These are phyloP conservation scores for Choristoneura rosaceana DNA, from an alignment of 2,888 invertebrate genomes.

Conservation along the genomic window DNA sequence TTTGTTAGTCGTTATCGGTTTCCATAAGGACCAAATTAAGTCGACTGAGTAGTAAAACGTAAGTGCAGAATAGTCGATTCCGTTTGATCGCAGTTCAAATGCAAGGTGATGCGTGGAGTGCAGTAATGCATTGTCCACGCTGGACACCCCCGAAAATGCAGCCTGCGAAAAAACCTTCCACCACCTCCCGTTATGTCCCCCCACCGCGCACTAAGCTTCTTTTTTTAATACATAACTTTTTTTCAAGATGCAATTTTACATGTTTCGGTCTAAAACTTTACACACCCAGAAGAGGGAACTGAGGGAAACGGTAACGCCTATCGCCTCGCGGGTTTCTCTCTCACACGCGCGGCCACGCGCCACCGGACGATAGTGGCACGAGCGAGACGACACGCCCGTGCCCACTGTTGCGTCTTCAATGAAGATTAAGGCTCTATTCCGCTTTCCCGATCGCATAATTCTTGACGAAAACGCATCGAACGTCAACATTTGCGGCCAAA, in stretches of 20 bases:
- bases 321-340: slow-evolving; percentile 72
- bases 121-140: slow-evolving; percentile 83
- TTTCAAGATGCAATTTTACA: slow-evolving; percentile 86
- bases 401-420: slow-evolving; percentile 77
- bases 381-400: slow-evolving; percentile 72
- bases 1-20: slow-evolving; percentile 10
- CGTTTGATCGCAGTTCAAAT: slow-evolving; percentile 59
- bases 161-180: slow-evolving; percentile 83
- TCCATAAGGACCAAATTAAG: slow-evolving; percentile 9
- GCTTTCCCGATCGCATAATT: slow-evolving; percentile 73
- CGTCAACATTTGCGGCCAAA: slow-evolving; percentile 54
- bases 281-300: slow-evolving; percentile 79
- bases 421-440: slow-evolving; percentile 82
- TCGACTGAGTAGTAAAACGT: slow-evolving; percentile 26
- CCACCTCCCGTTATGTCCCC: slow-evolving; percentile 83
- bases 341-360: slow-evolving; percentile 59
- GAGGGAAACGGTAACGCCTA: slow-evolving; percentile 79
- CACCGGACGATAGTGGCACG: slow-evolving; percentile 81
- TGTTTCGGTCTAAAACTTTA: slow-evolving; percentile 86
- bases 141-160: slow-evolving; percentile 82
- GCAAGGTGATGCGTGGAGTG: slow-evolving; percentile 77
- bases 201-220: slow-evolving; percentile 84
- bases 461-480: slow-evolving; percentile 69
- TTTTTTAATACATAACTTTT: slow-evolving; percentile 86
- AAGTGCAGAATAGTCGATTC: slow-evolving; percentile 38